phyloP scores from a whole-genome alignment of 2,113 vertebrate species.

The Brachypteracias leptosomus region DNA sequence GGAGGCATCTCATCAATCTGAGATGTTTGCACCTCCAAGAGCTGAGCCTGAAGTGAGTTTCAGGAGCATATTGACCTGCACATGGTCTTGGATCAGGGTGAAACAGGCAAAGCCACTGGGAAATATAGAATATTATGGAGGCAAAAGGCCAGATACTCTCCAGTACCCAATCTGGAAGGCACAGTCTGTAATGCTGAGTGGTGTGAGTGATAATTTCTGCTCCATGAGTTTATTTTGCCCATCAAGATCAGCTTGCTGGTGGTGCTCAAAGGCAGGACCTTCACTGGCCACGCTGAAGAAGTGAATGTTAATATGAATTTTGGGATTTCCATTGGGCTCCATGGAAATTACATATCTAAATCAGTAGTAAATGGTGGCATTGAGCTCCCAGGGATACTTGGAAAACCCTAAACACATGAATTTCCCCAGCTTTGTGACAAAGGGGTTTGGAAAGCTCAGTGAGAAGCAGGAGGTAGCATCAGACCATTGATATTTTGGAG shows the following conservation, averaged over 20 bases:
- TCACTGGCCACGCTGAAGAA: not conserved
- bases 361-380: not conserved
- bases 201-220: rapidly evolving
- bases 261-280: not conserved
- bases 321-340: not conserved
- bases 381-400: not conserved
- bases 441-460: not conserved
- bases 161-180: not conserved
- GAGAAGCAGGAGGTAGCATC: not conserved
- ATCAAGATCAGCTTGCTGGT: not conserved
- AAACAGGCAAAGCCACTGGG: not conserved
- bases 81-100: too few relatives aligned
- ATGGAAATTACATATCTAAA: not conserved
- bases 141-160: not conserved
- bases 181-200: rapidly evolving
- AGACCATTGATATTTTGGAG: not conserved
- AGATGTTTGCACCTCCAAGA: not conserved
- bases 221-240: not conserved
- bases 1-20: not conserved
- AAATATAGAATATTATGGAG: not conserved
- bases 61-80: not conserved
- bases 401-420: too few relatives aligned
- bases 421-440: too few relatives aligned
- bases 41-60: not conserved
- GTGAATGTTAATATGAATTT: not conserved